phyloP scores from a whole-genome alignment of 1,140 invertebrate genomes.

The Gonatopus flavifemur region DNA sequence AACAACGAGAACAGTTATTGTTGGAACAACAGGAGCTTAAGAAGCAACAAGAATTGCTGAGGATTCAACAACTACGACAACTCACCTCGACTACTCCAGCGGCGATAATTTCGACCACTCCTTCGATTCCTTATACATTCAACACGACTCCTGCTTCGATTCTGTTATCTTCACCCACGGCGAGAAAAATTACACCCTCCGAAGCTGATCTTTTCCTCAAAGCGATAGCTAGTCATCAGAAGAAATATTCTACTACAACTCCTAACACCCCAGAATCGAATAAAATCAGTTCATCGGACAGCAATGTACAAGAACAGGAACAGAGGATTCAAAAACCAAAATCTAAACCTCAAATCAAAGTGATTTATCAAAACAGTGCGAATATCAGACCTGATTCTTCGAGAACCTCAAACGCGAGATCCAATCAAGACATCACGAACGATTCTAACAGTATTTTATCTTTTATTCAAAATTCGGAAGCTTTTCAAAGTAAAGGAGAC shows the following conservation, averaged over 20 bases:
- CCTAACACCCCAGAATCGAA: slow-evolving; percentile 23
- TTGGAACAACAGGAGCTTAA: slow-evolving; percentile 50
- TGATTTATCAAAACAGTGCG: slow-evolving; percentile 51
- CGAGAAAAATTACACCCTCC: slow-evolving; percentile 47
- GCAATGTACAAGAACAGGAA: slow-evolving; percentile 23
- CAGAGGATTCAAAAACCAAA: slow-evolving; percentile 42
- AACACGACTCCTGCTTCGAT: slow-evolving; percentile 26
- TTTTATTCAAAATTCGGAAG: too few relatives aligned
- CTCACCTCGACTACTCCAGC: slow-evolving; percentile 44
- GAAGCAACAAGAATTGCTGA: slow-evolving; percentile 52
- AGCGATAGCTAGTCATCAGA: slow-evolving; percentile 54
- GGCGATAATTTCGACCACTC: slow-evolving; percentile 24
- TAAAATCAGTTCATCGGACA: slow-evolving; percentile 5
- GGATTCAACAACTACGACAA: slow-evolving; percentile 48
- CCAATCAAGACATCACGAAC: too few relatives aligned
- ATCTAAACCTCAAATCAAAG: slow-evolving; percentile 45
- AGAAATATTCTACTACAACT: slow-evolving; percentile 46
- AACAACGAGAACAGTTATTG: slow-evolving; percentile 49
- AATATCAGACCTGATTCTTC: too few relatives aligned
- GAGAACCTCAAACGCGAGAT: too few relatives aligned
- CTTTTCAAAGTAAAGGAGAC: too few relatives aligned
- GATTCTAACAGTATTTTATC: too few relatives aligned
- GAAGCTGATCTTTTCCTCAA: slow-evolving; percentile 52
- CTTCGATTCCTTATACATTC: not conserved
- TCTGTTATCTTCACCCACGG: slow-evolving; percentile 40